phyloP scores from a whole-genome alignment of 2,113 vertebrate genomes.

The Semnornis frantzii region DNA sequence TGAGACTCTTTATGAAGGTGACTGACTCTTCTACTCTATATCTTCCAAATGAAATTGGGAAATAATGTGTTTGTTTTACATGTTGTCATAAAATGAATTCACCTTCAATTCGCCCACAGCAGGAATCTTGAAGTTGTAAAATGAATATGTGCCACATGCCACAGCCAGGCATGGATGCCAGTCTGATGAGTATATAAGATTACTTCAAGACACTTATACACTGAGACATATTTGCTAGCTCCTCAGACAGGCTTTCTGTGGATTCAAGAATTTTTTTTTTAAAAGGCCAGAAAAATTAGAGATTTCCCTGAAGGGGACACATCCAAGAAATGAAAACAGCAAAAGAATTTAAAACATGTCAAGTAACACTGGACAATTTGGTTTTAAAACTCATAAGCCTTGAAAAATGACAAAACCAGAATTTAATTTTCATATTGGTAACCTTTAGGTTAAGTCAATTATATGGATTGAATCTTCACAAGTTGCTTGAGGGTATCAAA shows the following conservation, averaged over 20 bases:
- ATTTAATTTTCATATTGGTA: neutral
- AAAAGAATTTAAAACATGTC: slow-evolving; percentile 23
- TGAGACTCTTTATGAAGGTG: neutral
- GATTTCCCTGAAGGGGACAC: neutral
- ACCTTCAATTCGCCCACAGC: neutral
- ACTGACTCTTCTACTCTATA: neutral
- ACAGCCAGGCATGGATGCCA: neutral
- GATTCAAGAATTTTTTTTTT: neutral
- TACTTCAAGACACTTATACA: neutral
- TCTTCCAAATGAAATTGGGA: neutral
- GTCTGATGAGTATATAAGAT: neutral
- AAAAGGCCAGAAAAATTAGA: neutral
- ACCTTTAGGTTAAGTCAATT: neutral
- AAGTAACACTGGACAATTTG: neutral
- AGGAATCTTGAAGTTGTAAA: neutral
- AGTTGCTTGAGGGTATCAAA: neutral
- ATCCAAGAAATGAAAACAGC: slow-evolving; percentile 15
- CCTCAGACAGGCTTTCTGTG: neutral
- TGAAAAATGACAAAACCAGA: neutral
- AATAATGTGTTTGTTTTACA: neutral
- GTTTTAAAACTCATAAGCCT: neutral
- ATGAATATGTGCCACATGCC: neutral
- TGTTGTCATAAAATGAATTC: neutral
- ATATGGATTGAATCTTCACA: neutral
- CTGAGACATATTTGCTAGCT: neutral